phyloP scores from a whole-genome alignment of 2,113 vertebrate species.

The Okapia johnstoni region DNA sequence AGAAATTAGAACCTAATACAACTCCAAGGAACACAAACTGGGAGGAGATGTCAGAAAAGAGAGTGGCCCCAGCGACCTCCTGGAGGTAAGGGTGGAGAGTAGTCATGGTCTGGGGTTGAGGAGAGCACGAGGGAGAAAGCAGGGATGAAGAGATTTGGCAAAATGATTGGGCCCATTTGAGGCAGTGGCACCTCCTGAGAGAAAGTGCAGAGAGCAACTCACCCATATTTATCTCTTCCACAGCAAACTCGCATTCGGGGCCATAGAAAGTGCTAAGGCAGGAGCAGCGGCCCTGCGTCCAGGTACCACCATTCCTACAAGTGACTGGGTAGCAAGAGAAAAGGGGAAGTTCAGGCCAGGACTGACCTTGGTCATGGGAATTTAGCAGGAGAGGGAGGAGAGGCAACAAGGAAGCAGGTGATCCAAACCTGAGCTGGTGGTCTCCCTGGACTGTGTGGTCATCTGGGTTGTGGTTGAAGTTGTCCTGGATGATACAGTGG shows the following conservation, averaged over 20 bases:
- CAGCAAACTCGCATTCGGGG: neutral
- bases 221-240: slow-evolving; percentile 31
- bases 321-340: neutral
- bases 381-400: neutral
- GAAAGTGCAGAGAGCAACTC: neutral
- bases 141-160: neutral
- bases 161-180: neutral
- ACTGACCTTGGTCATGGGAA: neutral
- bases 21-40: neutral
- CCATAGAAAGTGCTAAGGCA: slow-evolving; percentile 41
- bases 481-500: accelerated
- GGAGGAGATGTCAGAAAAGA: neutral
- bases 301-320: slow-evolving; percentile 47
- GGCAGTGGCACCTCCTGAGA: neutral
- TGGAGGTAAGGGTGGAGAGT: neutral
- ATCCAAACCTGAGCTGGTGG: slow-evolving; percentile 25
- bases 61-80: neutral
- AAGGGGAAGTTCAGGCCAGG: neutral
- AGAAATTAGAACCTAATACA: neutral
- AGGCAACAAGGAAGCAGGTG: neutral
- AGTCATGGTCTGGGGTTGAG: neutral
- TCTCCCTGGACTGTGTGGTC: neutral
- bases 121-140: neutral
- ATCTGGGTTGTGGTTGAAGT: neutral
- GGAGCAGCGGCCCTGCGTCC: neutral